Evolutionary conservation across 2,888 invertebrate genomes (phyloP), one percentile per base, ranked within the genome.

Genomic region (Petrophora chlorosata): DNA sequence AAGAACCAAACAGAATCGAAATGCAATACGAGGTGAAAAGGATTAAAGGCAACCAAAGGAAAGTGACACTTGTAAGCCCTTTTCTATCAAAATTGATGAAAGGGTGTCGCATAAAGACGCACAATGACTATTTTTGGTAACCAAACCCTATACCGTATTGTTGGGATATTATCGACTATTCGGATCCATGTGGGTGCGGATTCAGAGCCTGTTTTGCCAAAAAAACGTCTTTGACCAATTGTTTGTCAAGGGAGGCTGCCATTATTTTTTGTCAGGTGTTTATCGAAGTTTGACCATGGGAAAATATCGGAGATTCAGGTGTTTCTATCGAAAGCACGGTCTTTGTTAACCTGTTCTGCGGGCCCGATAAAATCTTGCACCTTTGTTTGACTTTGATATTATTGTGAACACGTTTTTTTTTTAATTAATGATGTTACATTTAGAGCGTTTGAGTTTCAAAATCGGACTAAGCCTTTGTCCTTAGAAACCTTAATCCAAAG

Each of bases 231-330:
- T 90, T 88, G 87, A 87, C 87, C 88, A 81, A 86, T 82, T 90
- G 89, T 90, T 89, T 89, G 88, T 82, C 77, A 82, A 84, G 73
- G 76, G 67, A 75, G 76, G 73, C 73, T 77, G 76, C 70, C 58
- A 73, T 67, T 67, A 73, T 84, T 87, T 88, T 90, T 88, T 89
- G 84, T 79, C 60, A 80, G 77, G 84, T 88, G 86, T 85, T 89
- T 89, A 83, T 85, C 75, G 77, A 63, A 80, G 82, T 82, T 85
- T 88, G 89, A 89, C 89, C 90, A 89, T 90, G 90, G 89, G 90
- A 90, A 89, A 89, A 89, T 89, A 85, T 88, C 67, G 63, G 63
- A 77, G 79, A 65, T 81, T 89, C 90, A 90, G 88, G 89, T 89
- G 89, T 76, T 82, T 49, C 34, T 80, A 78, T 83, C 78, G 70